Conservation (phyloP, 2,888 invertebrate species). For the Tridacna crocea region DNA sequence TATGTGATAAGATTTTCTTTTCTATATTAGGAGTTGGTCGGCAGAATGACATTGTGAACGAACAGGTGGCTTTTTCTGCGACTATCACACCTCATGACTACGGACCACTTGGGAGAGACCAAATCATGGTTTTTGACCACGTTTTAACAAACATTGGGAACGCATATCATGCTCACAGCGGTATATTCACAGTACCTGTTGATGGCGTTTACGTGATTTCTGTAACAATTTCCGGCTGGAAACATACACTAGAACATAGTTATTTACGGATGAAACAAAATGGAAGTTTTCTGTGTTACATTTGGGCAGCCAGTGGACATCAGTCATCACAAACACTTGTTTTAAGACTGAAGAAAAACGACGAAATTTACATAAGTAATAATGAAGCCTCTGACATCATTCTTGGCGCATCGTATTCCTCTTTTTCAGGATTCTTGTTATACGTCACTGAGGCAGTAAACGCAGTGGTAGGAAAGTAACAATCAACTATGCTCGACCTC, state of each 20-base stretch:
- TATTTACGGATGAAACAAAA: background rate
- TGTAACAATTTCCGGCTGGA: background rate
- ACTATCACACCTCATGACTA: background rate
- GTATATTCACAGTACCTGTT: background rate
- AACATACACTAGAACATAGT: background rate
- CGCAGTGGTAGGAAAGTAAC: too few species aligned
- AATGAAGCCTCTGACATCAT: background rate
- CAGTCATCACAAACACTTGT: background rate
- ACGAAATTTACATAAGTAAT: background rate
- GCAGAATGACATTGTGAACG: too few species aligned
- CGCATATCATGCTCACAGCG: conserved; percentile 1
- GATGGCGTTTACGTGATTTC: background rate
- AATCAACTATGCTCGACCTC: too few species aligned
- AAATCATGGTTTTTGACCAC: background rate
- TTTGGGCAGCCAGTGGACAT: background rate
- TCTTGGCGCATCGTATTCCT: background rate
- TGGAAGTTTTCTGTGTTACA: background rate
- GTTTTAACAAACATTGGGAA: background rate
- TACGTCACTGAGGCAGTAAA: too few species aligned
- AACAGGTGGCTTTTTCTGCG: background rate
- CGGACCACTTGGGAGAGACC: background rate
- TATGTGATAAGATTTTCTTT: too few species aligned
- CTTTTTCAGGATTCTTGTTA: conserved; percentile 3
- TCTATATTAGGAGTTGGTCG: too few species aligned
- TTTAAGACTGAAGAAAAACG: background rate